phyloP scores from a whole-genome alignment of 2,113 vertebrate species.

The Pluvianellus socialis region DNA sequence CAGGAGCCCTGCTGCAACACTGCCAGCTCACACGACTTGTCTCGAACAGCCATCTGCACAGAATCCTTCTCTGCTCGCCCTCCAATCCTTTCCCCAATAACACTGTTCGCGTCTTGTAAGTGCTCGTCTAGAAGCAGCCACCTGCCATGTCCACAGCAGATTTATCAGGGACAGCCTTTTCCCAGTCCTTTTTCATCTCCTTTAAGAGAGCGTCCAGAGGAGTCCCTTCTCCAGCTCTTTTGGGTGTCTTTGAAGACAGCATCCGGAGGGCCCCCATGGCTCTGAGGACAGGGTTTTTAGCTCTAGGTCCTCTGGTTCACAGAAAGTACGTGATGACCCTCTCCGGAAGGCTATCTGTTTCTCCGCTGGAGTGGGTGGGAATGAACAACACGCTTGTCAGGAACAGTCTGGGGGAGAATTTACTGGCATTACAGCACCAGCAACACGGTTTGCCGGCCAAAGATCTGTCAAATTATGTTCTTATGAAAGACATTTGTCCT shows the following conservation, averaged over 20 bases:
- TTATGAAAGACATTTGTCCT: neutral
- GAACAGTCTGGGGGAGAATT: neutral
- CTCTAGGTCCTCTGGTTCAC: neutral
- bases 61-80: neutral
- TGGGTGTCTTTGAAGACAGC: neutral
- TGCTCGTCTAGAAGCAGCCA: neutral
- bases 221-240: neutral
- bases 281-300: neutral
- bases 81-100: neutral
- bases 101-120: neutral
- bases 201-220: neutral
- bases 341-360: neutral
- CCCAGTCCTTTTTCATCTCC: neutral
- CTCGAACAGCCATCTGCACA: neutral
- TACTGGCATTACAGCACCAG: neutral
- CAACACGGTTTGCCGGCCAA: neutral
- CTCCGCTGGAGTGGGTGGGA: neutral
- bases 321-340: neutral
- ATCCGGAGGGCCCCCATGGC: neutral
- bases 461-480: neutral
- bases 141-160: neutral
- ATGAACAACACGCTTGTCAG: neutral
- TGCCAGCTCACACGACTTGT: fast-evolving
- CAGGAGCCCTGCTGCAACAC: neutral
- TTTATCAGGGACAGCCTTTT: neutral